Evolutionary conservation across 2,113 vertebrate genomes (phyloP).

Genomic region (Heteronetta atricapilla): DNA sequence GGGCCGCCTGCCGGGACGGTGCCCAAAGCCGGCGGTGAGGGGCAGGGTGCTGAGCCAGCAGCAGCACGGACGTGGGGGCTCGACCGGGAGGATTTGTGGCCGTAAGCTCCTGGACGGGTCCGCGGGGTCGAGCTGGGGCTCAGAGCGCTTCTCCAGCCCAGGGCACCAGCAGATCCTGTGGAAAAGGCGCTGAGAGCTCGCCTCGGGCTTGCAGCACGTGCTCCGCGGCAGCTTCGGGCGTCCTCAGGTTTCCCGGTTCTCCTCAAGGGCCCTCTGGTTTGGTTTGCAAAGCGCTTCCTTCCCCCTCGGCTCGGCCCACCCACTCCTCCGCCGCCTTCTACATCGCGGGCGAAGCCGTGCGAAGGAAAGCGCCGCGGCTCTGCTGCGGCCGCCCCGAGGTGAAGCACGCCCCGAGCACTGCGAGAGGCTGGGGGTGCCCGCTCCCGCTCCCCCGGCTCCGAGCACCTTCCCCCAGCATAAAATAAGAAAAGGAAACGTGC

Average conservation of each 20-base stretch:
- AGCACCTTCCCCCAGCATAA: not conserved
- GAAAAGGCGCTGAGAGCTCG: not conserved
- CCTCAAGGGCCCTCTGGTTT: not conserved
- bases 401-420: not conserved
- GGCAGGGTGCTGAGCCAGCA: not conserved
- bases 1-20: not conserved
- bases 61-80: fast-evolving
- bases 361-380: not conserved
- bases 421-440: not conserved
- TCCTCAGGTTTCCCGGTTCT: not conserved
- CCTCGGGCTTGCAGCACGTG: not conserved
- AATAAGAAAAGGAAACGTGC: fast-evolving
- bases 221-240: not conserved
- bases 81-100: fast-evolving
- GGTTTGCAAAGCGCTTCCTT: not conserved
- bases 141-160: not conserved
- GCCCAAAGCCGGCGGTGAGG: not conserved
- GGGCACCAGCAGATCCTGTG: not conserved
- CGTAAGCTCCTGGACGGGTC: not conserved
- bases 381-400: not conserved
- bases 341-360: not conserved
- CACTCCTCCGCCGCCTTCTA: not conserved
- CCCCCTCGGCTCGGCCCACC: not conserved
- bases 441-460: not conserved
- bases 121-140: fast-evolving